Percentiles rank a stretch among this genome's conserved stretches.
phyloP scores from a whole-genome alignment of 2,797 vertebrate species.

The Phyllotis vaccarum region DNA sequence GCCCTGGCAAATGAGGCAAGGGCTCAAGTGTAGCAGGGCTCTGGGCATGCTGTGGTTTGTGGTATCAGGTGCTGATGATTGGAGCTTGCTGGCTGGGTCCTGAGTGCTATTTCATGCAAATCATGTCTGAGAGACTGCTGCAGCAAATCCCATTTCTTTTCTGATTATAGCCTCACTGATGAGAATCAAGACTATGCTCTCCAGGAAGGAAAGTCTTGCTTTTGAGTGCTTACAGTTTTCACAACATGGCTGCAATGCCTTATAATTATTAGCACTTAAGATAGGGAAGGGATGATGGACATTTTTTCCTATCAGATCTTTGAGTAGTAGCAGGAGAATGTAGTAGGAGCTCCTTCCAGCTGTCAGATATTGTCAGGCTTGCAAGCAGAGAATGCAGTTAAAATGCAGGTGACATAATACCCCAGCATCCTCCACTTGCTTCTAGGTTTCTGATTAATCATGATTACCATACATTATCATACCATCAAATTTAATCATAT shows the following conservation, averaged over 20 bases:
- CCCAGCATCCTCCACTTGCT: conserved; percentile 93
- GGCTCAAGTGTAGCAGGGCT: conserved; percentile 67
- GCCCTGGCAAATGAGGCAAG: conserved; percentile 81
- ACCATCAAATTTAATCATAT: conserved; percentile 97
- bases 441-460: conserved; percentile 95
- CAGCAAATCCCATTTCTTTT: conserved; percentile 90
- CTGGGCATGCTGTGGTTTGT: conserved; percentile 65
- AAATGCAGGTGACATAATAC: conserved; percentile 96
- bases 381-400: conserved; percentile 91
- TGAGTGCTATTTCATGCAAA: conserved; percentile 94
- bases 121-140: conserved; percentile 90
- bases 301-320: conserved; percentile 87
- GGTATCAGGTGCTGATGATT: conserved; percentile 92
- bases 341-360: conserved; percentile 88
- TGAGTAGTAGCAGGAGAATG: conserved; percentile 86
- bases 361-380: conserved; percentile 92
- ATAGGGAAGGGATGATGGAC: conserved; percentile 83
- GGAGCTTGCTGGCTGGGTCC: conserved; percentile 89
- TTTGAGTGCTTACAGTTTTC: conserved; percentile 84
- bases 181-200: conserved; percentile 83
- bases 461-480: conserved; percentile 99
- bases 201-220: conserved; percentile 80
- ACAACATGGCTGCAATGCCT: conserved; percentile 82
- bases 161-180: conserved; percentile 87
- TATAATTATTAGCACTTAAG: conserved; percentile 87